These are phyloP conservation scores for Drosophila paucipuncta DNA, from an alignment of 2,888 invertebrate genomes.

Conservation along the genomic window DNA sequence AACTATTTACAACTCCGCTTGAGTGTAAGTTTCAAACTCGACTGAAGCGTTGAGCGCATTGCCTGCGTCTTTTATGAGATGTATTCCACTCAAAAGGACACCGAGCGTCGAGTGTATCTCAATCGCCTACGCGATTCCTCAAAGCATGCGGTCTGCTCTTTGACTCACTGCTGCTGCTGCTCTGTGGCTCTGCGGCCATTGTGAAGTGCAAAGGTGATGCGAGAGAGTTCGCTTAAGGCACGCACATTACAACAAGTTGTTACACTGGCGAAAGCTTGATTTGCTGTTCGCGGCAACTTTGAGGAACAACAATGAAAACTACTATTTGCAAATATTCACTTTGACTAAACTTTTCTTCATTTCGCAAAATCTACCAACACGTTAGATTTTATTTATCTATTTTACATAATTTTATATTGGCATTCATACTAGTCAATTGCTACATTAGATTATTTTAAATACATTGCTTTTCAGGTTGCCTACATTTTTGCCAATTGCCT, in stretches of 20 bases:
- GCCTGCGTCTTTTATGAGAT: constrained; percentile 72
- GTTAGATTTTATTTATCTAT: background rate
- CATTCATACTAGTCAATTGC: background rate
- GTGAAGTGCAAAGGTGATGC: constrained; percentile 33
- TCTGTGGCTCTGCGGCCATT: constrained; percentile 2
- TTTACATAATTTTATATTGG: background rate
- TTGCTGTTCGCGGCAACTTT: background rate
- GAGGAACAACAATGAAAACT: background rate
- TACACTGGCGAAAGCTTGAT: constrained; percentile 24
- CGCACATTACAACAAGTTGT: constrained; percentile 41
- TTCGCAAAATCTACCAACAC: background rate
- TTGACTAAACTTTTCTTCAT: background rate
- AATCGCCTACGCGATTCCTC: constrained; percentile 56
- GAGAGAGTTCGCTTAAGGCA: constrained; percentile 1
- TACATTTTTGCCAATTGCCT: background rate
- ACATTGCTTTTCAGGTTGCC: background rate
- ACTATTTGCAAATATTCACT: background rate
- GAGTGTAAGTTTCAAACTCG: constrained; percentile 85
- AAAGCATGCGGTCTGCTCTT: constrained; percentile 14
- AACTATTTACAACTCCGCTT: constrained; percentile 83
- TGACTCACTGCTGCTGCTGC: constrained; percentile 17
- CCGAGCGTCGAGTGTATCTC: constrained; percentile 40
- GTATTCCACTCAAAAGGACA: constrained; percentile 42
- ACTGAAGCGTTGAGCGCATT: constrained; percentile 83
- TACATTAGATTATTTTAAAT: background rate